Conservation (phyloP, 2,797 vertebrate species). For the Enoplosus armatus region DNA sequence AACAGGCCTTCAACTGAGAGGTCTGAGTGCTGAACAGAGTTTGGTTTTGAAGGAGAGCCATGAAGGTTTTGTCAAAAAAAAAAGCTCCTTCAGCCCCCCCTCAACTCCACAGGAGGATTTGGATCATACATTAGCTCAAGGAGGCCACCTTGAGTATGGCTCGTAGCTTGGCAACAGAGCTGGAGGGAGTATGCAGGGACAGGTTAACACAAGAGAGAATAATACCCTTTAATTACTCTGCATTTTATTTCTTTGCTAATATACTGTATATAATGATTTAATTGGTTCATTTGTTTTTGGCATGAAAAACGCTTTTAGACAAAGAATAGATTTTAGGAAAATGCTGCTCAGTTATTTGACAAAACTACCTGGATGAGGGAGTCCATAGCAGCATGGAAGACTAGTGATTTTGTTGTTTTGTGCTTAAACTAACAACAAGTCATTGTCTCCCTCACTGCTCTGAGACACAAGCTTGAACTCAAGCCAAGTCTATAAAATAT, state of each 20-base stretch:
- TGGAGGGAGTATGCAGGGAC: not conserved
- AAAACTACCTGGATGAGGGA: not conserved
- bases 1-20: slow-evolving; percentile 67
- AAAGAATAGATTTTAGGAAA: not conserved
- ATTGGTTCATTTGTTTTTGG: not conserved
- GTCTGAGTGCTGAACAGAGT: slow-evolving; percentile 27
- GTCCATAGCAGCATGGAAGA: slow-evolving; percentile 93
- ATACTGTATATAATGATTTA: too few species aligned
- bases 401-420: slow-evolving; percentile 99
- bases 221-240: not conserved
- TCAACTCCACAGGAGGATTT: slow-evolving; percentile 8
- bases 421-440: slow-evolving; percentile 90
- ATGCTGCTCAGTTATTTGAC: not conserved
- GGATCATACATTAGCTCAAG: slow-evolving; percentile 58
- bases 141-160: slow-evolving; percentile 75
- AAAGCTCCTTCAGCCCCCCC: slow-evolving; percentile 14
- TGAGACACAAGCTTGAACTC: slow-evolving; percentile 65
- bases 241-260: too few species aligned
- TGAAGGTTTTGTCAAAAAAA: slow-evolving; percentile 25
- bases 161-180: slow-evolving; percentile 57
- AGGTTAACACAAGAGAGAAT: not conserved
- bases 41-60: slow-evolving; percentile 17
- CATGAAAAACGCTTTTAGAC: not conserved
- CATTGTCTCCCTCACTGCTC: slow-evolving; percentile 91
- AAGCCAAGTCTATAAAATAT: not conserved